Evolutionary conservation across 2,888 invertebrate genomes (phyloP).

Genomic region (Nomada goodeniana): DNA sequence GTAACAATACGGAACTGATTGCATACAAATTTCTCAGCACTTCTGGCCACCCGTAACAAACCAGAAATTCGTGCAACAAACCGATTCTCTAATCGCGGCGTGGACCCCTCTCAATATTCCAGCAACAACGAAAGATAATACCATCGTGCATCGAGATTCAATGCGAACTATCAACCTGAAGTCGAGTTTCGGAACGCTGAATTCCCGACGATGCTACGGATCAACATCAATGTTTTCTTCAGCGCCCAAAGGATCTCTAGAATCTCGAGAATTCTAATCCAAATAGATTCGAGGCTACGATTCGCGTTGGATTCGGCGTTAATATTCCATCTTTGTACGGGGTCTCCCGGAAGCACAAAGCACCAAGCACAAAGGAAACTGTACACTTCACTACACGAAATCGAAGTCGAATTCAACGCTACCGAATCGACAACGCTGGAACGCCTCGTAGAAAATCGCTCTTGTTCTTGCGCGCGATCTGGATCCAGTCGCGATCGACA

Average conservation of each 20-base stretch:
- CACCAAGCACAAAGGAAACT: no score
- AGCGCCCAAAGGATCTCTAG: background rate
- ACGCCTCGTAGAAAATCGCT: background rate
- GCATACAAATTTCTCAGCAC: no score
- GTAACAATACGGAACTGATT: no score
- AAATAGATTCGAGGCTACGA: conserved; percentile 1
- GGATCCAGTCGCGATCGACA: background rate
- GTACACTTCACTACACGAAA: background rate
- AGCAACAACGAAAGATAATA: background rate
- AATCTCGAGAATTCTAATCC: background rate
- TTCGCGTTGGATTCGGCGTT: background rate
- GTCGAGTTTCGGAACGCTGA: background rate
- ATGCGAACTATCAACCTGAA: background rate
- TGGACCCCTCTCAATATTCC: background rate
- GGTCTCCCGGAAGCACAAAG: background rate
- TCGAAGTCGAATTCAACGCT: conserved; percentile 1
- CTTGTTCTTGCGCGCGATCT: background rate
- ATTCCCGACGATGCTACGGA: background rate
- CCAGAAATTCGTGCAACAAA: no score
- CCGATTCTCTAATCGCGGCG: background rate
- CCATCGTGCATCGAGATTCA: background rate
- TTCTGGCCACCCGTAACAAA: no score
- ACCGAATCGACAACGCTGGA: background rate
- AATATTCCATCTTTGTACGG: conserved; percentile 10
- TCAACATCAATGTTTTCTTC: conserved; percentile 6